These are phyloP conservation scores for Cephus rjabovi DNA, from an alignment of 2,888 invertebrate species.

Conservation along the genomic window DNA sequence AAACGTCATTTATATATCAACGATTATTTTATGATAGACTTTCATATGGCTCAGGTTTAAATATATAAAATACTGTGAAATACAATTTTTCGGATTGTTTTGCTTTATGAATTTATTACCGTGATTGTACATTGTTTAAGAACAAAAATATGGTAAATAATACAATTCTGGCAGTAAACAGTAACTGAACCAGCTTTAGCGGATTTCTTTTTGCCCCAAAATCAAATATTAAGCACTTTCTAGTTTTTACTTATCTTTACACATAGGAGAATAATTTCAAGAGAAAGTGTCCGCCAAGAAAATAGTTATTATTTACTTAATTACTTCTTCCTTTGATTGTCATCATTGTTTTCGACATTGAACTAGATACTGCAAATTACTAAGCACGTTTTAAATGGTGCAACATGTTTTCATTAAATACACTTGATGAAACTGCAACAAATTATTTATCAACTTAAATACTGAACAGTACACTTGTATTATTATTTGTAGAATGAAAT, in stretches of 20 bases:
- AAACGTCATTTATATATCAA: neutral
- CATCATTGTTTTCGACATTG: neutral
- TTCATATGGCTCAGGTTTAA: neutral
- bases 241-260: neutral
- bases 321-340: neutral
- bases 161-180: slow-evolving; percentile 5
- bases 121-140: neutral
- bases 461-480: no score
- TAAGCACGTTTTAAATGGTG: neutral
- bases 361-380: neutral
- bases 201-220: slow-evolving; percentile 4
- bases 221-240: neutral
- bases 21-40: no score
- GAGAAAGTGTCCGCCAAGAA: neutral
- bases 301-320: neutral
- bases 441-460: no score
- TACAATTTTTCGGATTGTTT: neutral
- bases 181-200: slow-evolving; percentile 24
- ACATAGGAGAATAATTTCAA: neutral
- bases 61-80: neutral
- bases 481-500: neutral
- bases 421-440: no score
- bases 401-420: neutral
- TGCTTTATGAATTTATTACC: neutral
- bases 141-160: neutral